Conservation (phyloP, 2,113 vertebrate species). For the Sphyrna mokarran region DNA sequence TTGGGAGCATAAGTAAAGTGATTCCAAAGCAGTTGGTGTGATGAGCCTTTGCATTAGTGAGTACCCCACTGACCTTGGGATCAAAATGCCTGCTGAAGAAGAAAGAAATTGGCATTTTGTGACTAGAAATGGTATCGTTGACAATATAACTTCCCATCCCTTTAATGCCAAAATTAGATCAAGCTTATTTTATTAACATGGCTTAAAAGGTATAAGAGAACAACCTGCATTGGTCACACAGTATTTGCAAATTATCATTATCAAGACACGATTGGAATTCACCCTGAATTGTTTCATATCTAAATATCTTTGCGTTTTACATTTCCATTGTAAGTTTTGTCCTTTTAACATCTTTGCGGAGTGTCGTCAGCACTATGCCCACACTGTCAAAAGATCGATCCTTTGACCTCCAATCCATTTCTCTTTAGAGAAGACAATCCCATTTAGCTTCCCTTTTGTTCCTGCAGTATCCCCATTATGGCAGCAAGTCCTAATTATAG, state of each 20-base stretch:
- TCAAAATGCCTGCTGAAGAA: background rate
- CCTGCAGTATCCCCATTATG: background rate
- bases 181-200: background rate
- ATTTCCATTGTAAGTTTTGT: background rate
- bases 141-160: background rate
- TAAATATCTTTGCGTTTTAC: background rate
- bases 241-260: background rate
- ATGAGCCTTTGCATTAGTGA: background rate
- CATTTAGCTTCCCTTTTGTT: background rate
- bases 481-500: background rate
- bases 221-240: background rate
- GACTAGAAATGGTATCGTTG: background rate
- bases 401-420: background rate
- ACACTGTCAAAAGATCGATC: background rate
- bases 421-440: background rate
- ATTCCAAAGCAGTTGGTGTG: background rate
- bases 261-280: background rate
- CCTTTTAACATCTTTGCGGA: background rate
- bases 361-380: slow-evolving; percentile 10
- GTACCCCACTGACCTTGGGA: background rate
- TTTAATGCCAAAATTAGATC: background rate
- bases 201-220: background rate
- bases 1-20: background rate
- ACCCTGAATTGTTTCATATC: background rate
- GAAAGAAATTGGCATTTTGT: background rate